Evolutionary conservation across 1,140 invertebrate species (phyloP), one percentile per base, ranked within the genome.

Genomic region (Drosophila tani): DNA sequence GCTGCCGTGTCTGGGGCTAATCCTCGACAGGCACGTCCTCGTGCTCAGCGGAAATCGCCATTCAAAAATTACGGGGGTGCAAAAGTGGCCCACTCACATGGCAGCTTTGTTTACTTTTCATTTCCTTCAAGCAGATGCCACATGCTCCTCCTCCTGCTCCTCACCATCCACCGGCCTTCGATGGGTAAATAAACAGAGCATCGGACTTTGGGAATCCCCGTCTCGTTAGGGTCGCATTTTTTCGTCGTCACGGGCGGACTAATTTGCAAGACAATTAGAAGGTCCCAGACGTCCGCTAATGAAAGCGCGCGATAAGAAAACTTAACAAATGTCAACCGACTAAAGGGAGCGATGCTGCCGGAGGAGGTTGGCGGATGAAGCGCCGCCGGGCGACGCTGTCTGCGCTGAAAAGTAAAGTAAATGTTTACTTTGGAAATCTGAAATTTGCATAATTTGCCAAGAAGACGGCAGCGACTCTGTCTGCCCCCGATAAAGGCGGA

Each of bases 211-310:
- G 35, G 56, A 63, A 35, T 68, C 50, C 38, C 47, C 57, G 60
- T n/a, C 32, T 57, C 65, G 55, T 74, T 63, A 47, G 75, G 74
- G 67, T 80, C 76, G 70, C 63, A 46, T 76, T 79, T 87, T 75
- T 62, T 35, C 9, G 35, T 59, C 38, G 27, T 67, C 46, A 49
- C 63, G 63, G 51, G 59, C 81, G 79, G 75, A 79, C 85, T 90
- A 90, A 90, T 90, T 90, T 90, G 85, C 85, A 90, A 85, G 86
- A 90, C 85, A 90, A 90, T 90, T 90, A 90, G 81, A 90, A 90
- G 83, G 84, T 88, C 84, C 67, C 82, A 73, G 79, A 81, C 82
- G 82, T 45, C 45, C 83, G 85, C 77, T 90, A 90, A 90, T 85
- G 86, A 90, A 90, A 90, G 69, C 58, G 75, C 60, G 79, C 85